Evolutionary conservation across 1,140 invertebrate species (phyloP).

Genomic region (Drosophila punjabiensis): DNA sequence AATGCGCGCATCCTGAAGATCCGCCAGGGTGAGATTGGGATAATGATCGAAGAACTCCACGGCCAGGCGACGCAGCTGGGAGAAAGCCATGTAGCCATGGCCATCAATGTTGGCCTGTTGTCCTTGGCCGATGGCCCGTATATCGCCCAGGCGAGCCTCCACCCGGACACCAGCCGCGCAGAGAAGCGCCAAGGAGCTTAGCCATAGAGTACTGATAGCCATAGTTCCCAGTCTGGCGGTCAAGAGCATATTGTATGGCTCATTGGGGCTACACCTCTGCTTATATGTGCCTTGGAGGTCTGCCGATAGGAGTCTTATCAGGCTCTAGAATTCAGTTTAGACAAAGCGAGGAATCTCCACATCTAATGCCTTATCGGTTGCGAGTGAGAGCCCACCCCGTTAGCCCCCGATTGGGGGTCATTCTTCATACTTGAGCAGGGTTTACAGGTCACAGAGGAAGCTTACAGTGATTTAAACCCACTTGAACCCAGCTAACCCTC

Average conservation of each 20-base stretch:
- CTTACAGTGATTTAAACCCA: background rate
- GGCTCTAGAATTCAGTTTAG: background rate
- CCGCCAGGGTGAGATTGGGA: slow-evolving; percentile 28
- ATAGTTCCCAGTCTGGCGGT: background rate
- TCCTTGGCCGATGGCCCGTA: background rate
- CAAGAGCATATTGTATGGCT: background rate
- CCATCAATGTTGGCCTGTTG: background rate
- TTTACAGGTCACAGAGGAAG: background rate
- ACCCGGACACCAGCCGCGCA: background rate
- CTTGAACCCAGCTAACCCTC: too few relatives aligned
- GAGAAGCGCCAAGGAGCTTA: slow-evolving; percentile 1
- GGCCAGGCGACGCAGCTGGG: slow-evolving; percentile 11
- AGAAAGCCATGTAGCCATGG: background rate
- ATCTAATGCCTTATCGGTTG: background rate
- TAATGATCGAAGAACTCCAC: slow-evolving; percentile 45
- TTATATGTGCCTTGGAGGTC: slow-evolving; percentile 21
- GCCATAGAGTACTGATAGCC: slow-evolving; percentile 3
- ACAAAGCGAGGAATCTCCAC: background rate
- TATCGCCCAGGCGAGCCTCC: background rate
- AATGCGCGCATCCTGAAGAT: slow-evolving; percentile 4
- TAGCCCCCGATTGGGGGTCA: background rate
- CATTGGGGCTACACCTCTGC: too few relatives aligned
- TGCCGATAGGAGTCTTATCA: slow-evolving; percentile 6
- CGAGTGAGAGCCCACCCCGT: background rate
- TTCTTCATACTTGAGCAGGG: too few relatives aligned